Conservation (phyloP, 2,113 vertebrate genomes). For the Spilogale gracilis region DNA sequence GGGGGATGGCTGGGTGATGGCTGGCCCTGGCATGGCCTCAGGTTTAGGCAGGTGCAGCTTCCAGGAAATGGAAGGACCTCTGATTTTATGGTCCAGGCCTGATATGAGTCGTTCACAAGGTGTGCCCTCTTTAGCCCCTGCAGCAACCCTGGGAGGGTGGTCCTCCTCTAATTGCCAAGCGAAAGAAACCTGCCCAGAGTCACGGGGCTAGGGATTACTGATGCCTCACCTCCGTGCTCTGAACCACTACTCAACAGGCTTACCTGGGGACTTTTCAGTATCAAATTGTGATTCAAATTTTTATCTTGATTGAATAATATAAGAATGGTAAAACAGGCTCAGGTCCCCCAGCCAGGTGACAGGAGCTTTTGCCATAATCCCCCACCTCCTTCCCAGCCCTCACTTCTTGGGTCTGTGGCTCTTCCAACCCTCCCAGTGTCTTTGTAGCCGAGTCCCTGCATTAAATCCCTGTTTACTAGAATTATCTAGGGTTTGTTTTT, state of each 20-base stretch:
- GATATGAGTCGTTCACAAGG: background rate
- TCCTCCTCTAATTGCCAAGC: background rate
- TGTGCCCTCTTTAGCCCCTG: accelerated
- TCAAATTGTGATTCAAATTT: background rate
- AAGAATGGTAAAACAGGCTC: background rate
- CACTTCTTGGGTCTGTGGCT: background rate
- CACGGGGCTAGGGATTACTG: background rate
- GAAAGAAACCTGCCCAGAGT: background rate
- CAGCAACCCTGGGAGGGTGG: too few species aligned
- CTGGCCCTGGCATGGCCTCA: background rate
- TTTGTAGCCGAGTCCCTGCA: background rate
- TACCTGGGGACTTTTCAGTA: background rate
- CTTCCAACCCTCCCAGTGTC: background rate
- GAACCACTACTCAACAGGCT: background rate
- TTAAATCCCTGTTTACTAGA: background rate
- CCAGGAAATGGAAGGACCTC: background rate
- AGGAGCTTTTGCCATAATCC: background rate
- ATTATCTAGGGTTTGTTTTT: background rate
- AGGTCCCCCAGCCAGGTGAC: background rate
- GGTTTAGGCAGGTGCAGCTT: background rate
- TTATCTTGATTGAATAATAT: background rate
- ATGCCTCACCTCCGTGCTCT: background rate
- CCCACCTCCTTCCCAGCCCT: background rate
- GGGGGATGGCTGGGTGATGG: background rate
- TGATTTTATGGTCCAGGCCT: background rate